Evolutionary conservation across 1,140 invertebrate species (phyloP).

Genomic region (Lanistes nyassanus): DNA sequence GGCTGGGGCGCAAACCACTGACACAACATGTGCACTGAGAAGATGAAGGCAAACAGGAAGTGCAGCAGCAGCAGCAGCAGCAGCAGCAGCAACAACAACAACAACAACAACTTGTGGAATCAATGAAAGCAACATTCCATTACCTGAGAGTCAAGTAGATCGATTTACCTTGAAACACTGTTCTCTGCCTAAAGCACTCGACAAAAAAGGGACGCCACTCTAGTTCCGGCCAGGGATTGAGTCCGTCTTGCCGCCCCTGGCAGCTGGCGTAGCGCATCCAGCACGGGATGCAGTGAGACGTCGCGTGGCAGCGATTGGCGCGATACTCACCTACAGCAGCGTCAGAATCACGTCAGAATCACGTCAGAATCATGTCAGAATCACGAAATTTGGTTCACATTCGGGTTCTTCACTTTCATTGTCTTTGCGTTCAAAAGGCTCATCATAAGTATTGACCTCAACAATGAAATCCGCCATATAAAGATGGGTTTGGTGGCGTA

Average conservation of each 20-base stretch:
- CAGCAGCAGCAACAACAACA: too few species aligned
- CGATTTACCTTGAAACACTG: conserved; percentile 34
- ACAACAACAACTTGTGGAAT: too few species aligned
- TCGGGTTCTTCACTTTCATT: neutral
- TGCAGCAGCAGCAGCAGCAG: too few species aligned
- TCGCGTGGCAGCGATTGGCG: conserved; percentile 41
- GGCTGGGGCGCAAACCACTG: too few species aligned
- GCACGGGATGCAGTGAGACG: conserved; percentile 46
- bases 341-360: neutral
- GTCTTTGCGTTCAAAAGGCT: neutral
- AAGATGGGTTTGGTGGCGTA: too few species aligned
- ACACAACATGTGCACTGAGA: too few species aligned
- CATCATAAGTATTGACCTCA: neutral
- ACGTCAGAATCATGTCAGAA: neutral
- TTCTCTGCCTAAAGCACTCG: conserved; percentile 43
- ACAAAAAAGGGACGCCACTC: conserved; percentile 46
- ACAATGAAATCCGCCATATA: too few species aligned
- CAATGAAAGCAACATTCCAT: neutral
- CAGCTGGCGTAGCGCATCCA: conserved; percentile 42
- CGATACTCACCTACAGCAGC: conserved; percentile 42
- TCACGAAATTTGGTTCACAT: neutral
- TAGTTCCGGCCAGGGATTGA: conserved; percentile 43
- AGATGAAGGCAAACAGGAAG: too few species aligned
- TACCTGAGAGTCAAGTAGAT: neutral
- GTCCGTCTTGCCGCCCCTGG: conserved; percentile 33